phyloP scores from a whole-genome alignment of 1,140 invertebrate genomes.

The Bilobella aurantiaca region DNA sequence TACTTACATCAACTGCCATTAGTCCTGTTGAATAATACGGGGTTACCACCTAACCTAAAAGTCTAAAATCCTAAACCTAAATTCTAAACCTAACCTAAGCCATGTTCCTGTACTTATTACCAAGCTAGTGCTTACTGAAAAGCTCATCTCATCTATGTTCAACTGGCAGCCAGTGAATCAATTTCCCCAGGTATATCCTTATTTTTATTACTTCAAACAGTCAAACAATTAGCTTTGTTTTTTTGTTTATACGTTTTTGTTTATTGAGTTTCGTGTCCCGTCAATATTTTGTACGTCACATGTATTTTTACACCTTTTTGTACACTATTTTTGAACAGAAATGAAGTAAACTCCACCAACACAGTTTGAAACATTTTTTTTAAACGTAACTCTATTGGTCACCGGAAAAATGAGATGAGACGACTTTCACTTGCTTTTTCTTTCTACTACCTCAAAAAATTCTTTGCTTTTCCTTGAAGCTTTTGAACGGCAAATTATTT shows the following conservation, averaged over 20 bases:
- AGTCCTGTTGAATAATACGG: no score
- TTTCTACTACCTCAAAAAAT: not conserved
- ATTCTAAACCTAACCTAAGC: no score
- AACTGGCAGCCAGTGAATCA: conserved; percentile 8
- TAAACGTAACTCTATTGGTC: not conserved
- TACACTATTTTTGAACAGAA: no score
- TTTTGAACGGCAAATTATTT: not conserved
- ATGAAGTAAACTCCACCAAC: conserved; percentile 5
- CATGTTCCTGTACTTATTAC: no score
- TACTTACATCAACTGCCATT: no score
- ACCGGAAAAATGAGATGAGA: conserved; percentile 1
- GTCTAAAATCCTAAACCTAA: no score
- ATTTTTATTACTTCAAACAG: not conserved
- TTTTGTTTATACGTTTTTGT: not conserved
- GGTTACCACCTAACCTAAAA: no score
- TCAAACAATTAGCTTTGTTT: not conserved
- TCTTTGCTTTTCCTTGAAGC: not conserved
- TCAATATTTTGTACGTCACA: not conserved
- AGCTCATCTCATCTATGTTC: not conserved
- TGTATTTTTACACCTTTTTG: not conserved
- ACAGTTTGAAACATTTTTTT: no score
- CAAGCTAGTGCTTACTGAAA: not conserved
- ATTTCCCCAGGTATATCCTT: conserved; percentile 29
- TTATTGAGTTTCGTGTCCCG: not conserved
- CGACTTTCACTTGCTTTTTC: not conserved